These are phyloP conservation scores for Trichogramma pretiosum DNA, from an alignment of 1,140 invertebrate genomes.

Conservation along the genomic window DNA sequence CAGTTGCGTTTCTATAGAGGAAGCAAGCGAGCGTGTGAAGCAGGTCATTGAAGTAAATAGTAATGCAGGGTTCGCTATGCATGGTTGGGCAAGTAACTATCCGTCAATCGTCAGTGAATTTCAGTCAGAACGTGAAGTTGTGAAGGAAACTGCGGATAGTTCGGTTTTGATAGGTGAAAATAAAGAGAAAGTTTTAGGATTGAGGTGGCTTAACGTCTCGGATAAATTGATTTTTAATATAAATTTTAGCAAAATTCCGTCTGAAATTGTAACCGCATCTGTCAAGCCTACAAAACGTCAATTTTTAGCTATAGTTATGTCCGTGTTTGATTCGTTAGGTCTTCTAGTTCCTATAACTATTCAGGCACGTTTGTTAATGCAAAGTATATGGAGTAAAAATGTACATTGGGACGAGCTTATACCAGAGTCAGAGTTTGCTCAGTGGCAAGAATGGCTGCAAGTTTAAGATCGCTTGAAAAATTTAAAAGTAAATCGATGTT, in stretches of 20 bases:
- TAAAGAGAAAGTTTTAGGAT: not conserved
- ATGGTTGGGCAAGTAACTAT: not conserved
- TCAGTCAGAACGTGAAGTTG: too few relatives aligned
- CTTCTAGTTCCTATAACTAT: not conserved
- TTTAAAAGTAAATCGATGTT: not conserved
- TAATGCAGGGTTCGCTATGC: not conserved
- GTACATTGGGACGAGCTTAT: not conserved
- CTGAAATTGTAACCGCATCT: not conserved
- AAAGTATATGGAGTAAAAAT: not conserved
- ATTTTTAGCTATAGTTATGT: not conserved
- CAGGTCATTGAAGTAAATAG: not conserved
- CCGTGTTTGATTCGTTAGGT: not conserved
- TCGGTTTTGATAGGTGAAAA: not conserved
- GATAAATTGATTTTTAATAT: not conserved
- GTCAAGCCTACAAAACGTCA: not conserved
- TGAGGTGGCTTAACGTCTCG: not conserved
- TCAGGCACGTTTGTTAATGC: not conserved
- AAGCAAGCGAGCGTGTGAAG: not conserved
- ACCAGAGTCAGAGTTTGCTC: not conserved
- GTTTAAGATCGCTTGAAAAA: not conserved
- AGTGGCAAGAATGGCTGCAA: not conserved
- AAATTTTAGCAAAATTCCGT: not conserved
- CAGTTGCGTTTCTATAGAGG: not conserved
- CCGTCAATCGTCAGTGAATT: not conserved
- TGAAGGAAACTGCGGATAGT: too few relatives aligned